phyloP scores from a whole-genome alignment of 2,113 vertebrate species.

The Pachycephala philippinensis region DNA sequence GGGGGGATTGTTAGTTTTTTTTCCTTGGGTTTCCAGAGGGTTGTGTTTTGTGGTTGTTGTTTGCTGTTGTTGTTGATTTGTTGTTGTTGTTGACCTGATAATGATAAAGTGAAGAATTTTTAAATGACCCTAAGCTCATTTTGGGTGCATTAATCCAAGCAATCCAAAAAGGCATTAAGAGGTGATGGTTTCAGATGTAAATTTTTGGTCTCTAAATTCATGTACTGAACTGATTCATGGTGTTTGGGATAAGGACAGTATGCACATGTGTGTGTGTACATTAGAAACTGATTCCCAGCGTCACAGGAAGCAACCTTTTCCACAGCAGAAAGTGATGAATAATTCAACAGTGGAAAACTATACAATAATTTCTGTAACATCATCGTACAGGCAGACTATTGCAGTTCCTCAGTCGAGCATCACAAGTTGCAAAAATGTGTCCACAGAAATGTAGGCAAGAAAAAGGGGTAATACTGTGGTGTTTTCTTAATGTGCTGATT shows the following conservation, averaged over 20 bases:
- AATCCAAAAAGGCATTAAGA: not conserved
- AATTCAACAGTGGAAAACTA: not conserved
- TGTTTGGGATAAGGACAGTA: not conserved
- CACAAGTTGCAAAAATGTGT: not conserved
- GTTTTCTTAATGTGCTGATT: not conserved
- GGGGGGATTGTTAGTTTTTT: fast-evolving
- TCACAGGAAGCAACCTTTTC: not conserved
- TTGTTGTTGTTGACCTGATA: not conserved
- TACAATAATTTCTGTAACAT: not conserved
- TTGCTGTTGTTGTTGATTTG: not conserved
- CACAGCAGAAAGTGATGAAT: not conserved
- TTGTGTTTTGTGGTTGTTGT: not conserved
- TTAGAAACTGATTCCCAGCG: not conserved
- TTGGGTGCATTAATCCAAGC: not conserved
- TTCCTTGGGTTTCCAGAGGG: fast-evolving
- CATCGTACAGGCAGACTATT: not conserved
- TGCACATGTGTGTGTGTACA: not conserved
- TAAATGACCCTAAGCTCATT: not conserved
- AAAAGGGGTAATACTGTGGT: not conserved
- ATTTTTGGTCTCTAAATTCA: not conserved
- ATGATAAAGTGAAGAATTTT: not conserved
- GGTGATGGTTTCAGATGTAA: not conserved
- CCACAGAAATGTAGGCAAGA: not conserved
- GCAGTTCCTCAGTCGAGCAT: too few species aligned
- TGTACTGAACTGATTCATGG: fast-evolving